Base-by-base conservation (phyloP, 2,888 invertebrate species). In the Dysmachus trigonus region DNA sequence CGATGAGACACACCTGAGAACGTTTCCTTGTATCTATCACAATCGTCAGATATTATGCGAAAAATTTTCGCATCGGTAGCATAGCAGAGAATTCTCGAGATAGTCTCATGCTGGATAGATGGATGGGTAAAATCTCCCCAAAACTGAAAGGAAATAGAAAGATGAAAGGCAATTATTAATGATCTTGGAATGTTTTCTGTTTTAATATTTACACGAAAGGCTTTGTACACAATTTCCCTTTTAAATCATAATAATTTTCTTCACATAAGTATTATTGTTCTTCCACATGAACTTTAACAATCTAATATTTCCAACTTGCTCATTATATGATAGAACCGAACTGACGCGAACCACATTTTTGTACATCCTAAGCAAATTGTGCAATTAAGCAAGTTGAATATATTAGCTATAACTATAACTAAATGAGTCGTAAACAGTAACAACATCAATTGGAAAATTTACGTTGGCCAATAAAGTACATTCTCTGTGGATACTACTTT, bases 121-220 rank as follows among this genome's bases (percentile, higher is more conserved):
- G n/a, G n/a, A n/a, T n/a, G n/a, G n/a, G n/a, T n/a, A n/a, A 15
- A 41, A 2, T 41, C 3, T 15, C 38, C 10, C 10, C 13, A 41
- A 35, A 27, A 33, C 33, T 30, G 71, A 71, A 27, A 72, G 35
- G 6, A 31, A 77, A 41, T 41, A 77, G 8, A 35, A 77, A 77
- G 7, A 41, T 41, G 35, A 72, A 83, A 84, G 71, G 86, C 30
- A 4, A 13, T 53, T 74, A 18, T 41, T 83, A 73, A 10, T 86
- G 85, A 86, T 87, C 87, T 86, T 91, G 91, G 91, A 91, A 91
- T 91, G 91, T 91, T 89, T 89, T 90, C 90, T 90, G 89, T 91
- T 90, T 91, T 91, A 91, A 91, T 91, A 91, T 91, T 91, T 91
- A 91, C 91, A 91, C 90, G 91, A 91, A 90, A 91, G 90, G 89